Conservation (phyloP, 1,140 invertebrate species). For the Drosophila pseudoobscura region DNA sequence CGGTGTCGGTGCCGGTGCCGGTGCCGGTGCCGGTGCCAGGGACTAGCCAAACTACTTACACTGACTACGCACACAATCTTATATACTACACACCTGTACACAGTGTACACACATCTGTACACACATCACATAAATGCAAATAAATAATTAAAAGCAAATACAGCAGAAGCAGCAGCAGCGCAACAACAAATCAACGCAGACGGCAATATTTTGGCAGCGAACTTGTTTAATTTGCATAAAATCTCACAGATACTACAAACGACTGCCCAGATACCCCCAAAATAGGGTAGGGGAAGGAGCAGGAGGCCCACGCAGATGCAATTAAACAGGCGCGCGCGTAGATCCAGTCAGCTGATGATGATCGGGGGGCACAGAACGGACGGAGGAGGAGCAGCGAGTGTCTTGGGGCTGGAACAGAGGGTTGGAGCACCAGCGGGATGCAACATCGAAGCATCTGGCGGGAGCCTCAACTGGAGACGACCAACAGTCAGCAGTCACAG, state of each 20-base stretch:
- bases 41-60: slow-evolving; percentile 57
- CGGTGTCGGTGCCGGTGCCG: no score
- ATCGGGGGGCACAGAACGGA: slow-evolving; percentile 14
- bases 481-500: slow-evolving; percentile 11
- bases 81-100: background rate
- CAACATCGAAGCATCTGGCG: background rate
- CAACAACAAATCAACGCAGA: slow-evolving; percentile 47
- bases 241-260: slow-evolving; percentile 14
- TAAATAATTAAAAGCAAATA: slow-evolving; percentile 78
- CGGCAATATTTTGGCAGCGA: slow-evolving; percentile 71
- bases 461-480: slow-evolving; percentile 15
- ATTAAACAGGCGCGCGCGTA: slow-evolving; percentile 60
- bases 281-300: background rate
- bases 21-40: no score
- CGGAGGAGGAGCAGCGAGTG: background rate
- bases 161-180: slow-evolving; percentile 21
- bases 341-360: slow-evolving; percentile 65
- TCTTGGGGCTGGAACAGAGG: background rate
- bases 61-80: slow-evolving; percentile 11
- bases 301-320: slow-evolving; percentile 38
- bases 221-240: slow-evolving; percentile 79
- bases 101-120: slow-evolving; percentile 1
- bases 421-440: background rate
- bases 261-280: background rate
- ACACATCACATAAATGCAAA: slow-evolving; percentile 57